Percentiles rank a stretch among this genome's conserved stretches.
These are phyloP conservation scores for Ursus arctos DNA, from an alignment of 2,113 vertebrate genomes.

Conservation along the genomic window DNA sequence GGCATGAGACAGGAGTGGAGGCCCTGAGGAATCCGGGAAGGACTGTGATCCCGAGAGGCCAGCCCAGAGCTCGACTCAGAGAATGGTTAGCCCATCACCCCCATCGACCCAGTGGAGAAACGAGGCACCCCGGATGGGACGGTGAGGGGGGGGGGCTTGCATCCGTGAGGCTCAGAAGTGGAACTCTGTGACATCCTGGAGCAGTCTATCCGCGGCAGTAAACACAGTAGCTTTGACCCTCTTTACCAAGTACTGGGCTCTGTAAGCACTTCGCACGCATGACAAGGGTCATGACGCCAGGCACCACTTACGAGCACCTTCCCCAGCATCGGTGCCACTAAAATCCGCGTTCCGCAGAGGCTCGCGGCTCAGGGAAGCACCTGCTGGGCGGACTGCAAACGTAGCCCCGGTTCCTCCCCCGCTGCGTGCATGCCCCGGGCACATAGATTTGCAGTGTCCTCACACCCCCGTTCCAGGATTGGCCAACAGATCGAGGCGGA, in stretches of 20 bases:
- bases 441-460: not conserved
- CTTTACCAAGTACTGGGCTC: not conserved
- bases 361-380: not conserved
- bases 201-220: not conserved
- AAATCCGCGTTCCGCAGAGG: not conserved
- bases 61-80: not conserved
- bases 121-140: not conserved
- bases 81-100: too few relatives aligned
- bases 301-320: not conserved
- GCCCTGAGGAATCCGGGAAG: not conserved
- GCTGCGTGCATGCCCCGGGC: accelerated
- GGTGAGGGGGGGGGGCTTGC: too few relatives aligned
- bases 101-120: accelerated
- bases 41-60: not conserved
- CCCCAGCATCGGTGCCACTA: not conserved
- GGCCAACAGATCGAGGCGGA: not conserved
- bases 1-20: not conserved
- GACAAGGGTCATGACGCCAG: not conserved
- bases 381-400: not conserved
- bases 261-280: not conserved
- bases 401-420: accelerated
- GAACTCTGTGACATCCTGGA: not conserved
- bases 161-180: not conserved
- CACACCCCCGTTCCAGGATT: too few relatives aligned
- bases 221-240: not conserved